A percentile compares a stretch with the other conserved stretches of the same genome.
Conservation (phyloP, 2,113 vertebrate species). For the Origma solitaria region DNA sequence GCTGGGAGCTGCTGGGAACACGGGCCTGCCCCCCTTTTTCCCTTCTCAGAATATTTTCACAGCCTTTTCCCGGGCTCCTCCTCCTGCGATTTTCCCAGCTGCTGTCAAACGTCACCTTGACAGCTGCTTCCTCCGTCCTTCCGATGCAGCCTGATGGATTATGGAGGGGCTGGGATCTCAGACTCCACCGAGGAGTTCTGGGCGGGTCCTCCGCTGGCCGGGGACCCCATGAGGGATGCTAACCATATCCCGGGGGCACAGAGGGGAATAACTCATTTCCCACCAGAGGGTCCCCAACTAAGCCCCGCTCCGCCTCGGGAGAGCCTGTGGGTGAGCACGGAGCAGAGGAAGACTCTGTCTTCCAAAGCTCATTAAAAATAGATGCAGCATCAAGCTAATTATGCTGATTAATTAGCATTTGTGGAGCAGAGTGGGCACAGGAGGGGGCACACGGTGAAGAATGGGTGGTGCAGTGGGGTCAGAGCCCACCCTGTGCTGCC, state of each 20-base stretch:
- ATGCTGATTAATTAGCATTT: slow-evolving; percentile 43
- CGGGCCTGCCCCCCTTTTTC: fast-evolving
- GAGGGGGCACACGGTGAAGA: not conserved
- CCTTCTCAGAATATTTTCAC: not conserved
- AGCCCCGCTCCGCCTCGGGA: not conserved
- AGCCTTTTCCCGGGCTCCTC: not conserved
- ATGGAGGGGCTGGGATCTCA: not conserved
- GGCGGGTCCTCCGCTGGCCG: not conserved
- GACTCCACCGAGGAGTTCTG: not conserved
- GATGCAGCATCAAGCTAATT: not conserved
- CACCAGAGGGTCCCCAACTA: not conserved
- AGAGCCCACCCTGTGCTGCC: not conserved
- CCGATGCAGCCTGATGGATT: not conserved
- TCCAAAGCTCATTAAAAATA: slow-evolving; percentile 41
- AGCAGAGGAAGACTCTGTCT: not conserved
- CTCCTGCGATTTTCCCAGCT: not conserved
- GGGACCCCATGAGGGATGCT: not conserved
- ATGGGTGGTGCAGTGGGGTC: not conserved
- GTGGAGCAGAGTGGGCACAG: not conserved
- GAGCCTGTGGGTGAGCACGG: not conserved
- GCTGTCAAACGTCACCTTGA: not conserved
- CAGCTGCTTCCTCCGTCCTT: not conserved
- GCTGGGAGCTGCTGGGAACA: not conserved
- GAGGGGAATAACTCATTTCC: not conserved
- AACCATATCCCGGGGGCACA: fast-evolving